Base-by-base conservation (phyloP, 2,888 invertebrate genomes). In the Liopterus haemorrhoidalis region DNA sequence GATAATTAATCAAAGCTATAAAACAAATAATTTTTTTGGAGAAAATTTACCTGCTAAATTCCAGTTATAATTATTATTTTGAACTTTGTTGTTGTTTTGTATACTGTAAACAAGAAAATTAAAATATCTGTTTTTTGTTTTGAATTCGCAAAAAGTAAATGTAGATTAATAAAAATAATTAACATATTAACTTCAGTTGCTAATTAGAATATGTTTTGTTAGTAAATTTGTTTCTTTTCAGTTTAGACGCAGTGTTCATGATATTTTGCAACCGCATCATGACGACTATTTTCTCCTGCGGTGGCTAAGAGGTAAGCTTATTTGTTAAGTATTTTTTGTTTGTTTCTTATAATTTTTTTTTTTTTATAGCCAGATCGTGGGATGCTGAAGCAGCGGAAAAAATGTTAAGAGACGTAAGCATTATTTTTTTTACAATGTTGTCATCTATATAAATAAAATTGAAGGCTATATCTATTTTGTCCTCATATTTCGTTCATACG, bases 331-430 rank as follows among this genome's bases (percentile, higher is more conserved):
- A 27, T 19, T 9, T 35, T 41, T 40, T 37, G 12, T 27, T n/a
- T 14, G 8, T 44, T n/a, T 22, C 14, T 22, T 20, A 40, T 33
- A 15, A 4, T 8, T 16, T 12, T 19, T 30, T 46, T 54, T 48
- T 56, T 51, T 57, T 79, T 76, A 48, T 71, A 90, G 93, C 93
- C 2, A 74, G 93, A 61, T 85, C 84, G 67, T 93, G 89, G 81
- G 82, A 92, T 62, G 62, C 82, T 1, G 81, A 78, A 39, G 89
- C 86, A n/a, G 88, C 93, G 0, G 93, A 93, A 66, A 86, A 87
- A 70, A 93, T 93, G 93, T 70, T 93, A 2, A 72, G 89, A 70
- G 82, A 85, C 60, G 92, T 92, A 71, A 79, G 82, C 76, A 27
- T 49, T 36, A 18, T 11, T 37, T 21, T 2, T 27, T 38, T 27